Evolutionary conservation across 1,140 invertebrate species (phyloP).

Genomic region (Saccostrea glomerata): DNA sequence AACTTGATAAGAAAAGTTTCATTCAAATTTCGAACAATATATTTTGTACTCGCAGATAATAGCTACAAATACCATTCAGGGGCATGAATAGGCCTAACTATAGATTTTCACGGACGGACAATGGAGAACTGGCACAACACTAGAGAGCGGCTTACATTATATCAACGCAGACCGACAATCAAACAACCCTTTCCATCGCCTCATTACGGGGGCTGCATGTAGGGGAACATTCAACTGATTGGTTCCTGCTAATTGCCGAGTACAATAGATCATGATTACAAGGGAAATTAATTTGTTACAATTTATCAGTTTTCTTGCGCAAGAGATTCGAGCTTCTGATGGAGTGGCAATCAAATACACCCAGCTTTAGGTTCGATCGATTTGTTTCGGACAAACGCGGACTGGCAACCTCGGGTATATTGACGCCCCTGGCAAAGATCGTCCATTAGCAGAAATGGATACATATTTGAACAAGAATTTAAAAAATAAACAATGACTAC

Average conservation of each 20-base stretch:
- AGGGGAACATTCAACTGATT: slow-evolving; percentile 30
- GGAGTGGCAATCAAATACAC: slow-evolving; percentile 11
- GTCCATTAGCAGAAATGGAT: slow-evolving; percentile 53
- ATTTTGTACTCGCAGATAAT: slow-evolving; percentile 72
- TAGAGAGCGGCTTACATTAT: slow-evolving; percentile 39
- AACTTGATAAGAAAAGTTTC: slow-evolving; percentile 71
- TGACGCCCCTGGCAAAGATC: slow-evolving; percentile 24
- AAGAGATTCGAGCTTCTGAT: neutral
- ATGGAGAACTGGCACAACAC: slow-evolving; percentile 40
- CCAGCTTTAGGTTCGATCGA: slow-evolving; percentile 9
- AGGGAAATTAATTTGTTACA: slow-evolving; percentile 58
- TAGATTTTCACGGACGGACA: slow-evolving; percentile 70
- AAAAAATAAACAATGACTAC: slow-evolving; percentile 38
- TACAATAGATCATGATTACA: slow-evolving; percentile 55
- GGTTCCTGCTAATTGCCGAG: slow-evolving; percentile 47
- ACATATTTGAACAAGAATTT: slow-evolving; percentile 50
- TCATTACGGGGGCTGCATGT: slow-evolving; percentile 40
- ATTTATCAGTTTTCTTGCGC: slow-evolving; percentile 47
- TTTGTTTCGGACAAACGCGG: neutral
- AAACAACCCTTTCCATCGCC: slow-evolving; percentile 45
- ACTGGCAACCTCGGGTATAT: slow-evolving; percentile 7
- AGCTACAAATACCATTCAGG: slow-evolving; percentile 69
- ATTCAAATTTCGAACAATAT: slow-evolving; percentile 75
- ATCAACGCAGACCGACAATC: slow-evolving; percentile 36
- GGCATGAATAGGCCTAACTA: slow-evolving; percentile 65